Conservation (phyloP, 1,140 invertebrate species). For the Trichogramma pretiosum region DNA sequence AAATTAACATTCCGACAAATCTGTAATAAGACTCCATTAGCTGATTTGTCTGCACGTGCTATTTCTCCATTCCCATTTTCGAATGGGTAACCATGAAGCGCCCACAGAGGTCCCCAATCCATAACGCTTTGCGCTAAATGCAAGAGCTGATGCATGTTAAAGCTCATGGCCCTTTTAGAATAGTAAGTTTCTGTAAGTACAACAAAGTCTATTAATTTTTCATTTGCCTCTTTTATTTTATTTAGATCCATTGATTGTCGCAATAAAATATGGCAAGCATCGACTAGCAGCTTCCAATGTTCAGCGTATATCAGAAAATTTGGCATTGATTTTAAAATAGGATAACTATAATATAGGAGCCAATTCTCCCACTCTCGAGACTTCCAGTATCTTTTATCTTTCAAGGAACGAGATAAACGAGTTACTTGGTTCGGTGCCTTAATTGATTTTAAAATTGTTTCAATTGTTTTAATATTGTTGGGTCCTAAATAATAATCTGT, state of each 20-base stretch:
- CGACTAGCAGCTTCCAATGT: constrained; percentile 14
- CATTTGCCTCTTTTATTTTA: background rate
- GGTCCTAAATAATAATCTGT: background rate
- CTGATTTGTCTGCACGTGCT: constrained; percentile 10
- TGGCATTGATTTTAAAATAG: constrained; percentile 2
- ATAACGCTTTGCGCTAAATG: constrained; percentile 15
- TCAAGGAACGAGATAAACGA: constrained; percentile 8
- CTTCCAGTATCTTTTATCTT: constrained; percentile 10
- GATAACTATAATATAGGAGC: constrained; percentile 16
- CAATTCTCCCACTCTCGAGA: constrained; percentile 17
- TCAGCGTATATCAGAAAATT: background rate
- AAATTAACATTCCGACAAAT: constrained; percentile 9
- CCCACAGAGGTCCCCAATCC: constrained; percentile 13
- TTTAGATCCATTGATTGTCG: background rate
- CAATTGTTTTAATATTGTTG: background rate
- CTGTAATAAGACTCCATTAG: constrained; percentile 19
- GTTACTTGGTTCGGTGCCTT: constrained; percentile 16
- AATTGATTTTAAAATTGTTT: background rate
- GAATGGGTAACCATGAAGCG: constrained; percentile 15
- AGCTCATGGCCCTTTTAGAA: constrained; percentile 9
- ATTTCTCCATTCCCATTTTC: constrained; percentile 16
- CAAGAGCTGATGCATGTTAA: constrained; percentile 17
- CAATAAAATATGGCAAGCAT: background rate
- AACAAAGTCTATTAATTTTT: constrained; percentile 1
- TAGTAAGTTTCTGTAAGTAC: constrained; percentile 5